Evolutionary conservation across 2,888 invertebrate species (phyloP), one percentile per base, ranked within the genome.

Genomic region (Zele albiditarsus): DNA sequence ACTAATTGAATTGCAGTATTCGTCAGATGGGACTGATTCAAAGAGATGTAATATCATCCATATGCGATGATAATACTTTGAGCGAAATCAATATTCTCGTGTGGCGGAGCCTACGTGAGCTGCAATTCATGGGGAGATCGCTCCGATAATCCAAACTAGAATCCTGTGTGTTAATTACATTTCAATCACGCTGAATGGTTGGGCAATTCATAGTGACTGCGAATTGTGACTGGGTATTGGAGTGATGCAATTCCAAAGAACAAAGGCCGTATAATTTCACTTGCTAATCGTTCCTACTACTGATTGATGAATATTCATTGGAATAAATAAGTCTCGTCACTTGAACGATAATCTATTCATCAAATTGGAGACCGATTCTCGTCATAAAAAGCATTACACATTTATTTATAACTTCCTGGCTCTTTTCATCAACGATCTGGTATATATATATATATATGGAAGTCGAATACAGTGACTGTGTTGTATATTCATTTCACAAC

Each of bases 401-500:
- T n/a, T n/a, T n/a, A n/a, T n/a, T n/a, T n/a, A n/a, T n/a, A n/a
- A n/a, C n/a, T n/a, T n/a, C n/a, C n/a, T n/a, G n/a, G n/a, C n/a
- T n/a, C n/a, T n/a, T n/a, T n/a, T n/a, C n/a, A n/a, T n/a, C n/a
- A n/a, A n/a, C n/a, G n/a, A n/a, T n/a, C n/a, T n/a, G n/a, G 81
- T 80, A 78, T 73, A 42, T 12, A 10, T 10, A 42, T 5, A 33
- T 5, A 33, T 12, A 12, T 67, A 20, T 46, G 68, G 85, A 87
- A 88, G 87, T 87, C 85, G 84, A 84, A 81, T 79, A 84, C 81
- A 70, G 71, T 82, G 85, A 86, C 84, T 85, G 84, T 84, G 82
- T 78, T 79, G 84, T 75, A 79, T 73, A 75, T 81, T 84, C 85
- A n/a, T 86, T 85, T 85, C 83, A 85, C 85, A 87, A 86, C 85